Base-by-base conservation (phyloP, 2,797 vertebrate species). In the Semaprochilodus insignis region DNA sequence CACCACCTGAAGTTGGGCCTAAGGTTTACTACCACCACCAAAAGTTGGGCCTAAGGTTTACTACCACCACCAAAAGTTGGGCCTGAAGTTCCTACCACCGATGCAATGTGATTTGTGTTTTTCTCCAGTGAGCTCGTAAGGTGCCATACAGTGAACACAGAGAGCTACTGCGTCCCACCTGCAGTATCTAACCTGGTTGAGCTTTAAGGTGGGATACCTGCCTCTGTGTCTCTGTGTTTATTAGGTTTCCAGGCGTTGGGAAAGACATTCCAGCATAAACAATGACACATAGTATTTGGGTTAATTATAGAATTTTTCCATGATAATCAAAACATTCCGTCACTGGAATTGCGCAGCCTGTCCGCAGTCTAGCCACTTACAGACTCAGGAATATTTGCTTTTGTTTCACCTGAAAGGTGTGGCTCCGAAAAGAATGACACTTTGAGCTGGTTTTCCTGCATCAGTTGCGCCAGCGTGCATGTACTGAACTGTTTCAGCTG, bases 371-470 rank as follows among this genome's bases (percentile, higher is more conserved):
- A 48, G 10, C 44, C 8, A 2, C 44, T 48, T 48, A 7, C 10
- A 48, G 10, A 48, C 27, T 40, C 21, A 36, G 11, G 16, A 57
- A n/a, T 74, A 11, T 62, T 21, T 63, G 13, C 21, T 55, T 36
- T 60, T 72, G 44, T 10, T 59, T 51, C 2, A 0, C 19, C 21
- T 19, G 48, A 55, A 63, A 82, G 81, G 81, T 16, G 74, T 55
- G 81, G 48, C 65, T 66, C 27, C 51, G 0, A 0, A 48, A 48
- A 17, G 13, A 48, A 69, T 59, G 51, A 77, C 14, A 73, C n/a
- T 17, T 36, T 27, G 57, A 82, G 57, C 81, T 77, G 75, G 67
- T 82, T 82, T 77, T 21, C 81, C 74, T 36, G 57, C 55, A 65
- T 77, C 72, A 65, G 59, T 51, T 59, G 62, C 10, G 51, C 63